A percentile compares a stretch with the other conserved stretches of the same genome.
These are phyloP conservation scores for Trissoscelio sp. DNA, from an alignment of 2,888 invertebrate genomes.

Conservation along the genomic window DNA sequence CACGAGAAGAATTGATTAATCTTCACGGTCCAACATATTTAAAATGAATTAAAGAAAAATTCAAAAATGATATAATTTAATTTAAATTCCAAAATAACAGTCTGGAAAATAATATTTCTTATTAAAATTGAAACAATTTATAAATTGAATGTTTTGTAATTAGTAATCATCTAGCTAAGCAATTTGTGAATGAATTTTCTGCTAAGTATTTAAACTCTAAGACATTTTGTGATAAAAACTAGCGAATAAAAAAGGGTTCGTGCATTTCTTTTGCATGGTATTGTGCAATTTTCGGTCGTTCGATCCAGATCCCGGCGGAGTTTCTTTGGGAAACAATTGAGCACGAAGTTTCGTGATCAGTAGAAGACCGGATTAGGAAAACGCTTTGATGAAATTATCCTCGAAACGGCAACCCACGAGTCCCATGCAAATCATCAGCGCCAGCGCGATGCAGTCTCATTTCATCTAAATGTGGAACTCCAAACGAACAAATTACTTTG, in stretches of 20 bases:
- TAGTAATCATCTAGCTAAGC: too few relatives aligned
- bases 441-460: slow-evolving; percentile 53
- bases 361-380: slow-evolving; percentile 63
- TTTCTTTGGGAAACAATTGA: slow-evolving; percentile 61
- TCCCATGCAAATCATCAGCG: slow-evolving; percentile 64
- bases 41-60: too few relatives aligned
- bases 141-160: too few relatives aligned
- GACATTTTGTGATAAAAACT: too few relatives aligned
- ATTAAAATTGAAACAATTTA: too few relatives aligned
- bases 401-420: slow-evolving; percentile 56
- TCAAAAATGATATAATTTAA: too few relatives aligned
- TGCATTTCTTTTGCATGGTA: slow-evolving; percentile 37
- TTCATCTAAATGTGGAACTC: slow-evolving; percentile 66
- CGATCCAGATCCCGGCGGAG: slow-evolving; percentile 49
- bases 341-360: slow-evolving; percentile 68
- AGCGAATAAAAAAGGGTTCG: slow-evolving; percentile 43
- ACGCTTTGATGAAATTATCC: slow-evolving; percentile 63
- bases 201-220: too few relatives aligned
- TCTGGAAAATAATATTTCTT: too few relatives aligned
- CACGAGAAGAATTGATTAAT: background rate
- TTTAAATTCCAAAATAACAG: too few relatives aligned
- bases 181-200: too few relatives aligned
- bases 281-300: slow-evolving; percentile 62
- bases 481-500: slow-evolving; percentile 65
- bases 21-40: too few relatives aligned